phyloP scores from a whole-genome alignment of 2,888 invertebrate species.

The Trissolcus japonicus region DNA sequence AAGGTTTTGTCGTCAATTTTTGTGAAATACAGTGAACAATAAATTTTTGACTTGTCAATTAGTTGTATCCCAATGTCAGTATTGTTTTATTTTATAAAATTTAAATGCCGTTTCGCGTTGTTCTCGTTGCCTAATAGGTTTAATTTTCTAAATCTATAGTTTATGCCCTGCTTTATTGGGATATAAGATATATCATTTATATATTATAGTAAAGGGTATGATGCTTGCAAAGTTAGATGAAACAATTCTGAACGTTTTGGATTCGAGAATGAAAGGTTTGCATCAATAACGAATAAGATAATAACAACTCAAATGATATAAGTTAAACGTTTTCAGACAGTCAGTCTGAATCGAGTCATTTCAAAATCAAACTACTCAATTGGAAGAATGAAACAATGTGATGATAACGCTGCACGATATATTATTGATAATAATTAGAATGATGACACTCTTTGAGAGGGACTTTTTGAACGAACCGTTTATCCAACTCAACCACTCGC shows the following conservation, averaged over 20 bases:
- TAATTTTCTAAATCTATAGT: constrained; percentile 44
- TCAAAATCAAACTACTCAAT: too few relatives aligned
- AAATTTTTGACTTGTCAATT: not conserved
- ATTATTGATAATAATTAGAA: too few relatives aligned
- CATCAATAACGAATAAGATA: constrained; percentile 60
- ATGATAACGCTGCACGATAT: too few relatives aligned
- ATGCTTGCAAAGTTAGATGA: constrained; percentile 58
- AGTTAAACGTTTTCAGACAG: too few relatives aligned
- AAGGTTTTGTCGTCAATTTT: not conserved
- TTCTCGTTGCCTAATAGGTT: constrained; percentile 45
- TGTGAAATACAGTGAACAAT: not conserved
- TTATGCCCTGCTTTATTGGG: constrained; percentile 50
- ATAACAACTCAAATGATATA: too few relatives aligned
- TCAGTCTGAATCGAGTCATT: too few relatives aligned
- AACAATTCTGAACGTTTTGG: constrained; percentile 62
- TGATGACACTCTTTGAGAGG: too few relatives aligned
- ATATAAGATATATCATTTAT: constrained; percentile 45
- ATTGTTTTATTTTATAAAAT: constrained; percentile 3
- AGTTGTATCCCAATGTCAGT: not conserved
- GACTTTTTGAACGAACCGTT: constrained; percentile 13
- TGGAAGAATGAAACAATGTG: too few relatives aligned
- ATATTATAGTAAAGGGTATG: constrained; percentile 42
- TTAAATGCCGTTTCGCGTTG: constrained; percentile 38
- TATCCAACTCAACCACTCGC: constrained; percentile 37
- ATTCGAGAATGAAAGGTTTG: constrained; percentile 61